These are phyloP conservation scores for Aptenodytes patagonicus DNA, from an alignment of 2,113 vertebrate species.

Conservation along the genomic window DNA sequence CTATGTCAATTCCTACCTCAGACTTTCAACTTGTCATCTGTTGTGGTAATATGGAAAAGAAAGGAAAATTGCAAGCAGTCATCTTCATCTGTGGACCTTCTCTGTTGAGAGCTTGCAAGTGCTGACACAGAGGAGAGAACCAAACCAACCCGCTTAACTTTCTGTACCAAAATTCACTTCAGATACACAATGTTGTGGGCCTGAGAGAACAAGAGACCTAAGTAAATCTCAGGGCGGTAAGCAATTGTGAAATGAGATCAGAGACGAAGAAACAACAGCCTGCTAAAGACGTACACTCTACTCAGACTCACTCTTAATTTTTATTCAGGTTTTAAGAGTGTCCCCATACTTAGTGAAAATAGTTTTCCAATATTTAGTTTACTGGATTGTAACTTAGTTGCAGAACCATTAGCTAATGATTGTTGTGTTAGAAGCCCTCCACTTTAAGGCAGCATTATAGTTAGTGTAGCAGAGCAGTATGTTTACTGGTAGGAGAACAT, in stretches of 20 bases:
- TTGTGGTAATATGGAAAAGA: not conserved
- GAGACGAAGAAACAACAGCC: not conserved
- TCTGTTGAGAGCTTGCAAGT: not conserved
- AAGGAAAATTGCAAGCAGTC: not conserved
- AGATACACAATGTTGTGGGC: not conserved
- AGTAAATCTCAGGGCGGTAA: not conserved
- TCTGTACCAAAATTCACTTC: not conserved
- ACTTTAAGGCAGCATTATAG: not conserved
- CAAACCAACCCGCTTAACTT: not conserved
- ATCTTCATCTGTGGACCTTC: not conserved
- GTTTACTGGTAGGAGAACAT: not conserved
- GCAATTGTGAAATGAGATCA: not conserved
- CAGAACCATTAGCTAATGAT: not conserved
- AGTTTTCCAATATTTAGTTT: not conserved
- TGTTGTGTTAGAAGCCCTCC: not conserved
- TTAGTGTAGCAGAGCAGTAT: not conserved
- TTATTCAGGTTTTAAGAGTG: not conserved
- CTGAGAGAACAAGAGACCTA: not conserved
- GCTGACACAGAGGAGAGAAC: not conserved
- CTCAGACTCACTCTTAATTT: not conserved
- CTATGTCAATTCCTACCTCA: not conserved
- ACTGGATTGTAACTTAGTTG: not conserved
- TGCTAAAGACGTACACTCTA: not conserved
- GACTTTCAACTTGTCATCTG: not conserved
- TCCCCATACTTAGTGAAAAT: not conserved